Conservation (phyloP, 2,888 invertebrate species). For the Caenorhabditis drosophilae region DNA sequence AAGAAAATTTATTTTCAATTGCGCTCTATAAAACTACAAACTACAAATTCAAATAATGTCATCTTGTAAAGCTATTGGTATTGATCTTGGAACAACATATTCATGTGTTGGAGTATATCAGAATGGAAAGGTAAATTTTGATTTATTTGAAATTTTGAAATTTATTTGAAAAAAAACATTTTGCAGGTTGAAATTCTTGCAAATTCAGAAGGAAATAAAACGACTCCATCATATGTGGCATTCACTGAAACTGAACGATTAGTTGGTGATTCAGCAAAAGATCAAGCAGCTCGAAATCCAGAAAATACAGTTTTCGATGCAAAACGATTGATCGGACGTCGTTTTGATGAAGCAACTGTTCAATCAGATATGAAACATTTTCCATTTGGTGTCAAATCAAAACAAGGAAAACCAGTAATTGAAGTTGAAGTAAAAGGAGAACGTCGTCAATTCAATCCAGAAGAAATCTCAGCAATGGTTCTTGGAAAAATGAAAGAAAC, state of each 20-base stretch:
- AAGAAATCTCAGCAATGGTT: slow-evolving; percentile 67
- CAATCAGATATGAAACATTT: slow-evolving; percentile 67
- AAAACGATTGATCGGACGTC: slow-evolving; percentile 71
- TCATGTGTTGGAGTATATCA: slow-evolving; percentile 47
- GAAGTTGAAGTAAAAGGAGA: slow-evolving; percentile 86
- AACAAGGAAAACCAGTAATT: slow-evolving; percentile 45
- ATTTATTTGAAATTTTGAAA: no score
- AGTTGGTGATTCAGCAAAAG: slow-evolving; percentile 72
- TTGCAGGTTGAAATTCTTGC: slow-evolving; percentile 72
- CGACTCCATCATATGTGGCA: slow-evolving; percentile 76
- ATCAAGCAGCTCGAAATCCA: slow-evolving; percentile 73
- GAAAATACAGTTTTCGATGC: slow-evolving; percentile 57
- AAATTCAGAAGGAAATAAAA: slow-evolving; percentile 76
- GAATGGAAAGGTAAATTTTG: slow-evolving; percentile 35
- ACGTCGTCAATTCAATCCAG: slow-evolving; percentile 75
- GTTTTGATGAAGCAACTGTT: slow-evolving; percentile 70
- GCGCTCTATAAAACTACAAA: not conserved
- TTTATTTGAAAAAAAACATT: not conserved
- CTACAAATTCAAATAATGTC: slow-evolving; percentile 31
- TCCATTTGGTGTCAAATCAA: slow-evolving; percentile 61
- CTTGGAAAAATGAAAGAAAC: slow-evolving; percentile 67
- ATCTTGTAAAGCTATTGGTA: slow-evolving; percentile 41
- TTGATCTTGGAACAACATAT: slow-evolving; percentile 44
- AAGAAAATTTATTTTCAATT: no score
- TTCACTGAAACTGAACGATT: slow-evolving; percentile 72